These are phyloP conservation scores for Kryptolebias ocellatus DNA, from an alignment of 2,797 vertebrate species.

Conservation along the genomic window DNA sequence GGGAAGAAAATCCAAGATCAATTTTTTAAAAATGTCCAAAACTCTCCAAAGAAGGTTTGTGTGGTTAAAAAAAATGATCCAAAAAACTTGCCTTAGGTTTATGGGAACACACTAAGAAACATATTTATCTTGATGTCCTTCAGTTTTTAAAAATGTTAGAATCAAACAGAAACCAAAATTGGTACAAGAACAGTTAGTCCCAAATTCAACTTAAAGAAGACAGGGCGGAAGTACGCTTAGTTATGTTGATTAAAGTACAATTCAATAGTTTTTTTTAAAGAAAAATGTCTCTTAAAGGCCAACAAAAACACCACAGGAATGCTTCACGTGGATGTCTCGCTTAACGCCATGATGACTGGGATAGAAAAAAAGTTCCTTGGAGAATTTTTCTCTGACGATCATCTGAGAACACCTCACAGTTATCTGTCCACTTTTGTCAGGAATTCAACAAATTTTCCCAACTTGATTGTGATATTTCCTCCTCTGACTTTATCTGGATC, in stretches of 20 bases:
- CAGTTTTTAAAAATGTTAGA: slow-evolving; percentile 44
- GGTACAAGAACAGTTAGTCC: slow-evolving; percentile 37
- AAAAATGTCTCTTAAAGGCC: slow-evolving; percentile 38
- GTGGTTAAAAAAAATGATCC: slow-evolving; percentile 13
- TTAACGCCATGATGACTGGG: slow-evolving; percentile 38
- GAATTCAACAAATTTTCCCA: not conserved
- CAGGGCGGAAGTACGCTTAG: slow-evolving; percentile 21
- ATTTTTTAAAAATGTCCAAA: slow-evolving; percentile 19
- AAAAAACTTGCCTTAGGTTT: slow-evolving; percentile 19
- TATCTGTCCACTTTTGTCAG: slow-evolving; percentile 38
- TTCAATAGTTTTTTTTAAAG: slow-evolving; percentile 29
- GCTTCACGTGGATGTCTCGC: slow-evolving; percentile 51
- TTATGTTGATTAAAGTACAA: slow-evolving; percentile 40
- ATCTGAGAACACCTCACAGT: slow-evolving; percentile 30
- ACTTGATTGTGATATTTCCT: slow-evolving; percentile 36
- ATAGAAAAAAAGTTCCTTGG: slow-evolving; percentile 47
- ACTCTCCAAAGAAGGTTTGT: not conserved
- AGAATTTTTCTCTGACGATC: slow-evolving; percentile 36
- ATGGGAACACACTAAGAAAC: slow-evolving; percentile 24
- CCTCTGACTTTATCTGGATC: slow-evolving; percentile 50
- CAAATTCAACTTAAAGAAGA: slow-evolving; percentile 53
- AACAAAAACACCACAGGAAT: slow-evolving; percentile 14
- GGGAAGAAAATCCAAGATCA: slow-evolving; percentile 33
- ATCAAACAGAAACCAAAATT: slow-evolving; percentile 58
- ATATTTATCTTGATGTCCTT: slow-evolving; percentile 27